phyloP scores from a whole-genome alignment of 2,888 invertebrate species.

The Sarcophaga caerulescens region DNA sequence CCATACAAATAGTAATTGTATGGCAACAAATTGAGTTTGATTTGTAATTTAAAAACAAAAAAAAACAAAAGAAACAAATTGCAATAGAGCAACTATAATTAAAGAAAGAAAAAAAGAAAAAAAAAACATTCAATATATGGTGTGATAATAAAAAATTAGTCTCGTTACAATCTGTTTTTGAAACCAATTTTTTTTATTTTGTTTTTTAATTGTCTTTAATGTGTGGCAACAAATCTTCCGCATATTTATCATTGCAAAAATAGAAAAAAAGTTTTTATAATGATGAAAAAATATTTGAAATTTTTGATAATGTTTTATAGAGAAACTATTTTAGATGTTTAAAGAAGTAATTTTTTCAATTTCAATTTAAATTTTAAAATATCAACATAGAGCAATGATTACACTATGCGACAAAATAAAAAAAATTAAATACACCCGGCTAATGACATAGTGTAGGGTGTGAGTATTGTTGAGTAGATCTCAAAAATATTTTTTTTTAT shows the following conservation, averaged over 20 bases:
- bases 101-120: background rate
- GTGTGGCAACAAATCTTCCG: conserved; percentile 44
- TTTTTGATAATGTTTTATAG: too few species aligned
- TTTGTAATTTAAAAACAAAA: conserved; percentile 4
- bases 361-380: too few species aligned
- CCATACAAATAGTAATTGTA: conserved; percentile 12
- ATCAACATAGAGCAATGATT: too few species aligned
- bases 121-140: conserved; percentile 23
- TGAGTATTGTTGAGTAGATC: too few species aligned
- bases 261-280: background rate
- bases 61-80: conserved; percentile 18
- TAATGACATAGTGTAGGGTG: too few species aligned
- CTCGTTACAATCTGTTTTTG: background rate
- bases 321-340: too few species aligned
- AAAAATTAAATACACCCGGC: too few species aligned
- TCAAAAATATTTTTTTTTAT: too few species aligned
- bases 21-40: background rate
- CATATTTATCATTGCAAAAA: conserved; percentile 16
- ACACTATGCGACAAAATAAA: too few species aligned
- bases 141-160: conserved; percentile 46
- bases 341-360: too few species aligned
- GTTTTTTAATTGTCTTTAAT: conserved; percentile 1
- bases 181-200: background rate
- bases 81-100: conserved; percentile 16
- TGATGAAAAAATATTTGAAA: background rate